Percentiles rank a stretch among this genome's conserved stretches.
Conservation (phyloP, 1,140 invertebrate genomes). For the Drosophila hydei region DNA sequence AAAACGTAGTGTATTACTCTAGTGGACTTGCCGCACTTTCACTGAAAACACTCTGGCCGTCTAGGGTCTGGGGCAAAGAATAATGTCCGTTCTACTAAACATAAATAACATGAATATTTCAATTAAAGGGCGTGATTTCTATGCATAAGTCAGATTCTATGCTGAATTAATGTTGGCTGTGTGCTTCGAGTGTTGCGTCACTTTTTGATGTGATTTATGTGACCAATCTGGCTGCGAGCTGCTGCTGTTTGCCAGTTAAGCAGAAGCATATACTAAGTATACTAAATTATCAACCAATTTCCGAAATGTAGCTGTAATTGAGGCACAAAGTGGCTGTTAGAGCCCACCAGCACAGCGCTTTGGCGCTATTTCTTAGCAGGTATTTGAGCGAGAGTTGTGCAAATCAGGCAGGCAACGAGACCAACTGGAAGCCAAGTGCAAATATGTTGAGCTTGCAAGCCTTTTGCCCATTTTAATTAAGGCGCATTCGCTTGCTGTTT, state of each 20-base stretch:
- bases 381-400: constrained; percentile 37
- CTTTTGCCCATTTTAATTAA: constrained; percentile 72
- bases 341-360: constrained; percentile 8
- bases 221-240: not conserved
- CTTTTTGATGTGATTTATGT: constrained; percentile 46
- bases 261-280: constrained; percentile 10
- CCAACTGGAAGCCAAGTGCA: constrained; percentile 37
- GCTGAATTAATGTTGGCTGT: constrained; percentile 24
- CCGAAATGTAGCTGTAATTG: constrained; percentile 50
- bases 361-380: constrained; percentile 43
- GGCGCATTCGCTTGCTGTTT: constrained; percentile 61
- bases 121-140: constrained; percentile 66
- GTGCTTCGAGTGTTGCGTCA: constrained; percentile 14
- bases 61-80: constrained; percentile 15
- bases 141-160: constrained; percentile 22
- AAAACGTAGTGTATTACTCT: not conserved
- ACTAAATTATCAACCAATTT: constrained; percentile 67
- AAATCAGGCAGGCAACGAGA: constrained; percentile 7
- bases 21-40: not conserved
- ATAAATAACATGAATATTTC: constrained; percentile 64
- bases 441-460: constrained; percentile 54
- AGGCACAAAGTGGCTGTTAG: constrained; percentile 40
- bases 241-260: constrained; percentile 34
- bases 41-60: not conserved
- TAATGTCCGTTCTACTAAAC: constrained; percentile 15